phyloP scores from a whole-genome alignment of 2,797 vertebrate genomes.

The Tokudaia muenninki region DNA sequence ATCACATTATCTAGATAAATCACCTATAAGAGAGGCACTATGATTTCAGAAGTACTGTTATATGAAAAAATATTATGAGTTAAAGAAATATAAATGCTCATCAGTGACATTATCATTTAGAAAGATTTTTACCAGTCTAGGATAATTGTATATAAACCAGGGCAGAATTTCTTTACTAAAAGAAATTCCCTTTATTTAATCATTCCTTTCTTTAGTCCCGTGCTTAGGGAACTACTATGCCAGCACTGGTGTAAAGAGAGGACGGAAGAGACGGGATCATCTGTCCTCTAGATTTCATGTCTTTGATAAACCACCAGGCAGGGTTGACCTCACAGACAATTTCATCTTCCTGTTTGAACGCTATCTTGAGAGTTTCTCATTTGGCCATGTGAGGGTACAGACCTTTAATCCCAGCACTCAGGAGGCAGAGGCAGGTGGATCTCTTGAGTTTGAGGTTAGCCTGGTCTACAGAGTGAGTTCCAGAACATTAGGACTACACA shows the following conservation, averaged over 20 bases:
- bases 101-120: neutral
- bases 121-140: slow-evolving; percentile 44
- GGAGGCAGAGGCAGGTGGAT: too few species aligned
- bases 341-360: slow-evolving; percentile 29
- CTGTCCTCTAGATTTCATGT: neutral
- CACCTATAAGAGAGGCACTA: neutral
- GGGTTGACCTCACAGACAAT: neutral
- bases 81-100: slow-evolving; percentile 29
- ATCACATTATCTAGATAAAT: slow-evolving; percentile 50
- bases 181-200: slow-evolving; percentile 46
- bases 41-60: slow-evolving; percentile 60
- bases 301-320: neutral
- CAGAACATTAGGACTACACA: neutral
- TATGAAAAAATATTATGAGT: slow-evolving; percentile 33
- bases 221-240: neutral
- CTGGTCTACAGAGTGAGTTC: neutral
- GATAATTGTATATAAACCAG: slow-evolving; percentile 19
- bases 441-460: too few species aligned
- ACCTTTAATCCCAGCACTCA: neutral
- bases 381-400: neutral
- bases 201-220: slow-evolving; percentile 32
- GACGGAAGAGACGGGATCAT: neutral
- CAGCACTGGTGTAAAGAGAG: neutral
- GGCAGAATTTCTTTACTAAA: slow-evolving; percentile 5
- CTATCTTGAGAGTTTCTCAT: neutral